These are phyloP conservation scores for Pelodiscus sinensis DNA, from an alignment of 2,113 vertebrate genomes.

Conservation along the genomic window DNA sequence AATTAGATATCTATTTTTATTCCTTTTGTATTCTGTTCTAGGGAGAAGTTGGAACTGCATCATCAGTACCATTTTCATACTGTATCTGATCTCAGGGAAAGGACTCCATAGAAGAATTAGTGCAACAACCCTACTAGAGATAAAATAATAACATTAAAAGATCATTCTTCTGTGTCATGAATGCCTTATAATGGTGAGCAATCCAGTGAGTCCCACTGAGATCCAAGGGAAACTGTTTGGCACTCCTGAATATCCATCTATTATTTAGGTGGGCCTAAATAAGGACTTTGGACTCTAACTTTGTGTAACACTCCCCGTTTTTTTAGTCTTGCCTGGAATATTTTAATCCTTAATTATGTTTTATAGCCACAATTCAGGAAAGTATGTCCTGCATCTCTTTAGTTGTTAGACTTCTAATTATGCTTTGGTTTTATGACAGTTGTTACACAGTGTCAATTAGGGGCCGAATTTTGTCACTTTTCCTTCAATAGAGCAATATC, in stretches of 20 bases:
- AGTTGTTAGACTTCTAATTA: neutral
- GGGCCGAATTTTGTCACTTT: neutral
- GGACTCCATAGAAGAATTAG: conserved; percentile 1
- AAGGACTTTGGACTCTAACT: neutral
- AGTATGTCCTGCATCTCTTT: neutral
- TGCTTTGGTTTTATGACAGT: neutral
- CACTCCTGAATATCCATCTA: neutral
- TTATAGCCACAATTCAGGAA: neutral
- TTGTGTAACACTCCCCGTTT: neutral
- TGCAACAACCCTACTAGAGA: neutral
- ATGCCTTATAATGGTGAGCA: neutral
- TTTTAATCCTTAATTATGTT: conserved; percentile 19
- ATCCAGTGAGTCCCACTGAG: neutral
- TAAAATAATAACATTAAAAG: neutral
- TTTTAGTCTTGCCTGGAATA: neutral
- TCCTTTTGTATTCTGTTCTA: conserved; percentile 34
- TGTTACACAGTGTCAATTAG: neutral
- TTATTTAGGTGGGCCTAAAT: neutral
- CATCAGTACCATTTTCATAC: conserved; percentile 54
- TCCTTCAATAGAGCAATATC: neutral
- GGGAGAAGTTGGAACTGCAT: conserved; percentile 62
- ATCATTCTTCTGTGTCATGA: neutral
- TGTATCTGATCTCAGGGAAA: conserved; percentile 52
- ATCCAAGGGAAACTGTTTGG: neutral
- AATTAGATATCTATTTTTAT: neutral